Conservation (phyloP, 2,113 vertebrate species). For the Laticauda colubrina region DNA sequence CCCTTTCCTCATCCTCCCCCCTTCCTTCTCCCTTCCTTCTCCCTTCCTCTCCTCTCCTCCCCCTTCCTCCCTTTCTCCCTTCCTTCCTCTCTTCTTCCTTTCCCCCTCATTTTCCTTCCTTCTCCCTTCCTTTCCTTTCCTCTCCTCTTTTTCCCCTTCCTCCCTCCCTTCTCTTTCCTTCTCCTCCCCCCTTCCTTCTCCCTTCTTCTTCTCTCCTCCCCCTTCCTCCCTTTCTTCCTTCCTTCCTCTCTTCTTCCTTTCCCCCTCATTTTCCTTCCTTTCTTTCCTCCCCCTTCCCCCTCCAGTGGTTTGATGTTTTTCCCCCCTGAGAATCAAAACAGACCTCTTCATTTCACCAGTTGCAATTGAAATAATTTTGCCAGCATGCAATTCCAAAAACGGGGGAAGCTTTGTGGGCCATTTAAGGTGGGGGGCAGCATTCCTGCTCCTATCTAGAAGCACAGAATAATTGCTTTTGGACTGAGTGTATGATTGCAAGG, state of each 20-base stretch:
- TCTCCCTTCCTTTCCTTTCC: no score
- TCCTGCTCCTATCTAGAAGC: background rate
- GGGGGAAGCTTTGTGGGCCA: background rate
- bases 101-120: no score
- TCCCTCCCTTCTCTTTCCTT: no score
- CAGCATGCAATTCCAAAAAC: background rate
- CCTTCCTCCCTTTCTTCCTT: rapidly evolving
- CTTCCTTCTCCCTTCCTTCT: no score
- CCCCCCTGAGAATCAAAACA: background rate
- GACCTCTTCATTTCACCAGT: background rate
- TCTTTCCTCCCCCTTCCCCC: no score
- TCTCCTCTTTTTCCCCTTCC: no score
- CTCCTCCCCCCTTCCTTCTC: background rate
- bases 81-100: no score
- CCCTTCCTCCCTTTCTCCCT: no score
- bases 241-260: background rate
- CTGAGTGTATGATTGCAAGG: background rate
- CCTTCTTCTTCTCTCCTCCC: background rate
- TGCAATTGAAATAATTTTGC: background rate
- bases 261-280: no score
- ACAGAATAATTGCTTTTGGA: background rate
- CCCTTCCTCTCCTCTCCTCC: rapidly evolving
- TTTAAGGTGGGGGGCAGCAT: background rate
- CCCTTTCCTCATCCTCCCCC: no score
- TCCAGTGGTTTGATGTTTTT: background rate